phyloP scores from a whole-genome alignment of 2,113 vertebrate species.

The Myotis davidii region DNA sequence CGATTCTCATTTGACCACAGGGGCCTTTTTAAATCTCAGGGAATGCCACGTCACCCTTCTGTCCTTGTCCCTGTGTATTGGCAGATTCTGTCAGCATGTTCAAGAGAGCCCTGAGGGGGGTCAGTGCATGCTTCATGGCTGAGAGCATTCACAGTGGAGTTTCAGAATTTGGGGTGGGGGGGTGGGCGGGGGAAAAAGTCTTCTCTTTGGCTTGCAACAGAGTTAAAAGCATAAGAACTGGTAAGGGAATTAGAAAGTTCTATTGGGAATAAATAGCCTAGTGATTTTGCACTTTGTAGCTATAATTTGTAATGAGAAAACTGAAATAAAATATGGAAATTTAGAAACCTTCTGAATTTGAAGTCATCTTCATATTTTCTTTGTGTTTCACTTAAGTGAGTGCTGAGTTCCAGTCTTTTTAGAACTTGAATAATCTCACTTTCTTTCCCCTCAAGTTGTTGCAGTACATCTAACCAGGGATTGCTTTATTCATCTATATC shows the following conservation, averaged over 20 bases:
- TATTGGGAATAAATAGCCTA: background rate
- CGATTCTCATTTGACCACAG: background rate
- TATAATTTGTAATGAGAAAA: background rate
- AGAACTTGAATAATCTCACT: background rate
- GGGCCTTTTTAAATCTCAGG: background rate
- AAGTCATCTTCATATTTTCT: background rate
- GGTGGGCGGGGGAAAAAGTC: background rate
- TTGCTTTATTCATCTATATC: background rate
- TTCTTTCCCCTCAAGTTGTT: background rate
- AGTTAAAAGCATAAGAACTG: background rate
- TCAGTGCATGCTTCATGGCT: background rate
- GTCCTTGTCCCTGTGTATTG: background rate
- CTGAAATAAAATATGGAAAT: background rate
- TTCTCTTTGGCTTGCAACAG: background rate
- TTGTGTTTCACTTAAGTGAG: background rate
- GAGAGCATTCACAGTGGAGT: background rate
- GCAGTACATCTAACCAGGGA: background rate
- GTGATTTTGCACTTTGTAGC: background rate
- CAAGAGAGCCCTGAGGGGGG: background rate
- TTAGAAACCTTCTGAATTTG: conserved; percentile 5
- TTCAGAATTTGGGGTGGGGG: background rate
- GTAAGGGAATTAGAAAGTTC: background rate
- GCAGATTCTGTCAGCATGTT: conserved; percentile 20
- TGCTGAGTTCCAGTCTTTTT: background rate
- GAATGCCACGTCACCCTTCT: background rate